Percentiles rank a stretch among this genome's conserved stretches.
These are phyloP conservation scores for Listronotus oregonensis DNA, from an alignment of 1,140 invertebrate species.

Conservation along the genomic window DNA sequence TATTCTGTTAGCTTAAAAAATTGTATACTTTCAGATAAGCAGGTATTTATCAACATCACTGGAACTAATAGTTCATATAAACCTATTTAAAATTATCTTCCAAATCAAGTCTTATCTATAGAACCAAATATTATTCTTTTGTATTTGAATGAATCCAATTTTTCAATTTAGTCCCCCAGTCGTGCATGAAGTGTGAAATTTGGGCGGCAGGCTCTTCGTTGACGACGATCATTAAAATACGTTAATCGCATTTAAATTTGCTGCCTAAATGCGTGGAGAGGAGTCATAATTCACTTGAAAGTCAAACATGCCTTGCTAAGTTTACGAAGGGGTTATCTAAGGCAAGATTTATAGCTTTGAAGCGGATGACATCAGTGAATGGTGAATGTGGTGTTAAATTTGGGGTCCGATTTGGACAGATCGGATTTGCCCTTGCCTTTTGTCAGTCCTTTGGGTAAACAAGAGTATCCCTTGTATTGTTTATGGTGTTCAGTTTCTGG, in stretches of 20 bases:
- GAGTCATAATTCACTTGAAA: slow-evolving; percentile 50
- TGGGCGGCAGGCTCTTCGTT: slow-evolving; percentile 23
- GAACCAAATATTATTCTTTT: slow-evolving; percentile 9
- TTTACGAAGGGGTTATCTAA: slow-evolving; percentile 48
- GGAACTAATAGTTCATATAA: neutral
- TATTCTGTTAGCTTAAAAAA: too few relatives aligned
- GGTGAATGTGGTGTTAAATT: slow-evolving; percentile 41
- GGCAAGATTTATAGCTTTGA: slow-evolving; percentile 50
- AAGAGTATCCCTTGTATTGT: slow-evolving; percentile 25
- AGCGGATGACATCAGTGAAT: slow-evolving; percentile 42
- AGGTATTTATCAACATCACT: neutral
- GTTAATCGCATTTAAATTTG: slow-evolving; percentile 54
- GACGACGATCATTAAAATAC: slow-evolving; percentile 48
- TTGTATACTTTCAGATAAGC: too few relatives aligned
- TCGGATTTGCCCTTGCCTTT: slow-evolving; percentile 24
- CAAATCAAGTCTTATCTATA: slow-evolving; percentile 5
- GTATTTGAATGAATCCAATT: slow-evolving; percentile 10
- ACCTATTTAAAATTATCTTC: slow-evolving; percentile 6
- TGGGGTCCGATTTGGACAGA: slow-evolving; percentile 14
- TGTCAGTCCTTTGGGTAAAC: slow-evolving; percentile 31
- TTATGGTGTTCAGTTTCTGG: slow-evolving; percentile 16
- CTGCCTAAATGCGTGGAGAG: slow-evolving; percentile 45
- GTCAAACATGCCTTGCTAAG: slow-evolving; percentile 47
- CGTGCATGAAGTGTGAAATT: slow-evolving; percentile 37
- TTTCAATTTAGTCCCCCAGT: slow-evolving; percentile 27